Evolutionary conservation across 2,888 invertebrate species (phyloP).

Genomic region (Cataglyphis altisquamis): DNA sequence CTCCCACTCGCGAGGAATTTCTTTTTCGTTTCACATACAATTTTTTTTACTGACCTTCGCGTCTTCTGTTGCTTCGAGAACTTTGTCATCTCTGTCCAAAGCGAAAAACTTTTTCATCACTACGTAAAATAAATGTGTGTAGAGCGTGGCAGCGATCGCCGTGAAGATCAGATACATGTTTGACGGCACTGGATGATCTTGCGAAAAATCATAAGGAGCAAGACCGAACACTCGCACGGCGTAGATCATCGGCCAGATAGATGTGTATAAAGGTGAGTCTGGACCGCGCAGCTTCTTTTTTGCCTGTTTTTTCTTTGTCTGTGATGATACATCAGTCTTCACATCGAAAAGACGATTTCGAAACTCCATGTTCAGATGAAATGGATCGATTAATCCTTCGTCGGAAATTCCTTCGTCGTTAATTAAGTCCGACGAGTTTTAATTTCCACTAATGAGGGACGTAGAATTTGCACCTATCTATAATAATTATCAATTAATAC

Average conservation of each 20-base stretch:
- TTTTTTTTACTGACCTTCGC: conserved; percentile 73
- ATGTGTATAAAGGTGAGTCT: conserved; percentile 79
- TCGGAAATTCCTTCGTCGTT: background rate
- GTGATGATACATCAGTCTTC: conserved; percentile 44
- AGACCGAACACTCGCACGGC: conserved; percentile 79
- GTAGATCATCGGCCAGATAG: conserved; percentile 78
- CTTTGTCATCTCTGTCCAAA: conserved; percentile 50
- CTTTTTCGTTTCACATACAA: background rate
- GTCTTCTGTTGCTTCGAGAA: conserved; percentile 76
- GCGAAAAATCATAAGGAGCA: conserved; percentile 80
- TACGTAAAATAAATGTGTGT: conserved; percentile 68
- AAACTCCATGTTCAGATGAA: background rate
- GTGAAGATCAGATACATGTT: conserved; percentile 67
- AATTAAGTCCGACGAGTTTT: background rate
- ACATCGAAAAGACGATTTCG: conserved; percentile 56
- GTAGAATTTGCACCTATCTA: background rate
- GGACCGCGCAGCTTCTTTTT: conserved; percentile 70
- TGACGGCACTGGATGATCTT: conserved; percentile 76
- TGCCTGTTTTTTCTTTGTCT: conserved; percentile 33
- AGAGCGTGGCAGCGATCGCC: conserved; percentile 57
- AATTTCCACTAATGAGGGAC: background rate
- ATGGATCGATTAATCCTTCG: background rate
- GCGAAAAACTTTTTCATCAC: conserved; percentile 56
- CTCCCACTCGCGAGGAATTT: background rate
- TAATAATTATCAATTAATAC: conserved; percentile 1